These are phyloP conservation scores for Delia radicum DNA, from an alignment of 1,140 invertebrate species.

Conservation along the genomic window DNA sequence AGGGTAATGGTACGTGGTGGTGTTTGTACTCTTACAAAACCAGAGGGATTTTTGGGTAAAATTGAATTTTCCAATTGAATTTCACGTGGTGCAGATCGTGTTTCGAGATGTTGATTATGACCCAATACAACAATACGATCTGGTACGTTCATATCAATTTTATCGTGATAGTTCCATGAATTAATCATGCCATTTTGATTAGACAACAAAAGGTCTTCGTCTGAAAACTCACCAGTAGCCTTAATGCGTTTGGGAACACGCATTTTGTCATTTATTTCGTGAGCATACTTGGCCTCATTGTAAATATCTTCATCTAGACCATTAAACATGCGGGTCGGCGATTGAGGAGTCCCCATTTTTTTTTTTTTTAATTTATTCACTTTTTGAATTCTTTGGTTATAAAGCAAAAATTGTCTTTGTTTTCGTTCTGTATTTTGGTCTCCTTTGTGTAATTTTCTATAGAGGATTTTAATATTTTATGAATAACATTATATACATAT, in stretches of 20 bases:
- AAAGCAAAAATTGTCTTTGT: neutral
- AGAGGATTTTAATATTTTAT: neutral
- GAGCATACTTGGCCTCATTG: slow-evolving; percentile 69
- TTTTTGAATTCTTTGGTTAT: neutral
- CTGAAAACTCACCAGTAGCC: slow-evolving; percentile 66
- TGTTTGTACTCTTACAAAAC: slow-evolving; percentile 73
- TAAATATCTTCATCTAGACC: slow-evolving; percentile 64
- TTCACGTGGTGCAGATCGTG: slow-evolving; percentile 78
- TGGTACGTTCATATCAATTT: slow-evolving; percentile 87
- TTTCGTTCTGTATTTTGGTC: neutral
- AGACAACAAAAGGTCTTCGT: slow-evolving; percentile 61
- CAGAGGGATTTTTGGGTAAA: slow-evolving; percentile 69
- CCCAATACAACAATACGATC: slow-evolving; percentile 84
- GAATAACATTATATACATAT: neutral
- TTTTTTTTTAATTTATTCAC: neutral
- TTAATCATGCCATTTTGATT: slow-evolving; percentile 61
- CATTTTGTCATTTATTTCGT: slow-evolving; percentile 77
- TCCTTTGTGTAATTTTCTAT: neutral
- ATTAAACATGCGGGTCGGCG: slow-evolving; percentile 62
- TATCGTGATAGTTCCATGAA: slow-evolving; percentile 69
- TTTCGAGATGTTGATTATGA: slow-evolving; percentile 79
- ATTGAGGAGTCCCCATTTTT: slow-evolving; percentile 62
- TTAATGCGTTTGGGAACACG: slow-evolving; percentile 75
- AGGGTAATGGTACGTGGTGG: slow-evolving; percentile 79
- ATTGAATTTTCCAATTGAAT: slow-evolving; percentile 80